phyloP scores from a whole-genome alignment of 1,140 invertebrate species.

The Drosophila saltans region DNA sequence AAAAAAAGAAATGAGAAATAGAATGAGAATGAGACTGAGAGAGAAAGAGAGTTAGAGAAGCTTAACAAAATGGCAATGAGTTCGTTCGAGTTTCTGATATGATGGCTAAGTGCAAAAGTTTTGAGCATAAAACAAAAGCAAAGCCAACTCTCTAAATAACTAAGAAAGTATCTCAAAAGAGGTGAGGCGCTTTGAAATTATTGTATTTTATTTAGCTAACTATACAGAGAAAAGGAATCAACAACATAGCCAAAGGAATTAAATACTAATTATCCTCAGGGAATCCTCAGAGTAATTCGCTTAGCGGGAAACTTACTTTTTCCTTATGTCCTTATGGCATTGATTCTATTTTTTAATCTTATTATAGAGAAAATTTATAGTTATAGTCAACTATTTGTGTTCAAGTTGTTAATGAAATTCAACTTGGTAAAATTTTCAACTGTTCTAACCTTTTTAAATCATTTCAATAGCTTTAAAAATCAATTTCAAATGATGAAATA shows the following conservation, averaged over 20 bases:
- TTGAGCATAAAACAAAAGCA: conserved; percentile 60
- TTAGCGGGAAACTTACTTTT: too few relatives aligned
- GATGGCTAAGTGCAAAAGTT: conserved; percentile 70
- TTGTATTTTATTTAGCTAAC: neutral
- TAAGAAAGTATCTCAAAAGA: conserved; percentile 4
- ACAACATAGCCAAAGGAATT: neutral
- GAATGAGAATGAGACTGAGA: neutral
- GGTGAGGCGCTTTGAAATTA: neutral
- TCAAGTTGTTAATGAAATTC: too few relatives aligned
- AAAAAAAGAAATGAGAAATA: conserved; percentile 2
- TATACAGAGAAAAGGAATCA: neutral
- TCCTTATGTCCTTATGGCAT: too few relatives aligned
- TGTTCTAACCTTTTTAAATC: too few relatives aligned
- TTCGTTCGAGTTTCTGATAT: conserved; percentile 34
- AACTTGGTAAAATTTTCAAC: too few relatives aligned
- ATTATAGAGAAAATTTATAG: too few relatives aligned
- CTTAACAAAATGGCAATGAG: conserved; percentile 16
- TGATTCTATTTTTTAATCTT: too few relatives aligned
- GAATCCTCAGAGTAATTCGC: too few relatives aligned
- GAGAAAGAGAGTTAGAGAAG: neutral
- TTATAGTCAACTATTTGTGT: too few relatives aligned
- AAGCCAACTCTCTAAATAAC: conserved; percentile 49
- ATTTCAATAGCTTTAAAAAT: too few relatives aligned
- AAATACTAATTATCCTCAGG: neutral
- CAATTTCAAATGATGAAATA: too few relatives aligned